Conservation (phyloP, 2,797 vertebrate genomes). For the Lutjanus campechanus region DNA sequence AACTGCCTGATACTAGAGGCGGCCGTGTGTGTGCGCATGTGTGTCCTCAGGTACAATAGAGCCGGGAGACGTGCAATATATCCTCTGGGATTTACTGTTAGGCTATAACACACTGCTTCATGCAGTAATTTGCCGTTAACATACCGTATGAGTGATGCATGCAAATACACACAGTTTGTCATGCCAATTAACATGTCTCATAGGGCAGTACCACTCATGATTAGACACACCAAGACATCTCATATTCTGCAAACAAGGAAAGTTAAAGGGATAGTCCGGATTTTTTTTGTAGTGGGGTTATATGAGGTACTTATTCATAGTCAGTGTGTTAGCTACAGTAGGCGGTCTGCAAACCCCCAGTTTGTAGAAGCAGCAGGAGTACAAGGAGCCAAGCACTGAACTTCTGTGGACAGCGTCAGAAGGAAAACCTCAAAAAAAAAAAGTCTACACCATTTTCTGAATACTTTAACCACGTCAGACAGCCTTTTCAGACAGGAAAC, state of each 20-base stretch:
- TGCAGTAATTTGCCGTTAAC: constrained; percentile 57
- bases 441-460: too few species aligned
- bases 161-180: constrained; percentile 65
- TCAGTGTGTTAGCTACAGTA: too few species aligned
- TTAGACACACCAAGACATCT: constrained; percentile 34
- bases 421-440: too few species aligned
- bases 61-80: constrained; percentile 63
- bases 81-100: constrained; percentile 66
- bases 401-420: too few species aligned
- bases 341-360: too few species aligned
- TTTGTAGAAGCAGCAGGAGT: too few species aligned
- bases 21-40: constrained; percentile 27
- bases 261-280: constrained; percentile 5
- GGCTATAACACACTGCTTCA: constrained; percentile 51
- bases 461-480: too few species aligned
- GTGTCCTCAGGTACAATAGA: constrained; percentile 65
- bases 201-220: constrained; percentile 20
- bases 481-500: too few species aligned
- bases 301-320: too few species aligned
- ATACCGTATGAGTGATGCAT: constrained; percentile 63
- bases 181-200: constrained; percentile 58
- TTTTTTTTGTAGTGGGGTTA: too few species aligned
- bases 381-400: too few species aligned
- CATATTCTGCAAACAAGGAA: constrained; percentile 33
- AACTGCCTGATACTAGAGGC: constrained; percentile 52